A percentile compares a stretch with the other conserved stretches of the same genome.
Conservation (phyloP, 2,888 invertebrate genomes). For the Drosophila lutescens region DNA sequence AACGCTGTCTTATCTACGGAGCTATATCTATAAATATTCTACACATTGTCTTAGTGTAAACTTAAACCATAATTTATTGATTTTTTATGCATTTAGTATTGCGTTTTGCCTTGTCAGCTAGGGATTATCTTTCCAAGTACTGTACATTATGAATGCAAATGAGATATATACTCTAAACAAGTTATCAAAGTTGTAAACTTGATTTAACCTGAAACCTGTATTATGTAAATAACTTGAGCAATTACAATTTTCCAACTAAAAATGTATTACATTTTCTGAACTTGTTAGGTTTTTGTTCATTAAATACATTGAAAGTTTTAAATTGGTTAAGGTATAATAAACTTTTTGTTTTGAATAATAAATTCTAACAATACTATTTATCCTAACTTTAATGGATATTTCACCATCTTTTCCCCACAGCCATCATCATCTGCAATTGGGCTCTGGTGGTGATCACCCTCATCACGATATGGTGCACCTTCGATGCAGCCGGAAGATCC, state of each 20-base stretch:
- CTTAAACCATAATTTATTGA: background rate
- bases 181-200: background rate
- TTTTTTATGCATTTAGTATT: background rate
- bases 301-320: too few relatives aligned
- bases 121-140: too few relatives aligned
- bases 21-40: too few relatives aligned
- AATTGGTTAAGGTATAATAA: too few relatives aligned
- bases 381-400: too few relatives aligned
- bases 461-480: slow-evolving; percentile 93
- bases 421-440: slow-evolving; percentile 91
- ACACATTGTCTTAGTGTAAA: background rate
- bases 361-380: too few relatives aligned
- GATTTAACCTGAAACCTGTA: background rate
- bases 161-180: background rate
- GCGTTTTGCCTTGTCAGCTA: background rate
- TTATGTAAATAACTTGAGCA: background rate
- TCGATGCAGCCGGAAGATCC: slow-evolving; percentile 93
- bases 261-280: too few relatives aligned
- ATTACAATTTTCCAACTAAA: too few relatives aligned
- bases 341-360: too few relatives aligned
- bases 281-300: too few relatives aligned
- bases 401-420: slow-evolving; percentile 81
- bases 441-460: slow-evolving; percentile 89
- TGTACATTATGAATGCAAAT: background rate
- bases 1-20: too few relatives aligned